These are phyloP conservation scores for Oscheius myriophilus DNA, from an alignment of 2,888 invertebrate species.

Conservation along the genomic window DNA sequence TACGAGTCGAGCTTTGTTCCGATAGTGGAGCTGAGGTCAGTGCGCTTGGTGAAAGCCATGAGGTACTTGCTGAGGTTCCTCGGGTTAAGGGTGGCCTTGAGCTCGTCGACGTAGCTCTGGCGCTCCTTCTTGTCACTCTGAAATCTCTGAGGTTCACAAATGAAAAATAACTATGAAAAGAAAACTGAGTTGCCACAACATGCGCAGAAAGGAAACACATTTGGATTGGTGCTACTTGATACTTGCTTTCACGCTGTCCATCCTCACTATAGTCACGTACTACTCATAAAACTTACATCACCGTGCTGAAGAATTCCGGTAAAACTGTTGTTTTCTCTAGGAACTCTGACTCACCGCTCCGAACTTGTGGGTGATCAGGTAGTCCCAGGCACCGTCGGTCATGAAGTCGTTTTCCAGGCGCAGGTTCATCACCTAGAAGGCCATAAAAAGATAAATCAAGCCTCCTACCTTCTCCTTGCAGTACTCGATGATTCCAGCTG, in stretches of 20 bases:
- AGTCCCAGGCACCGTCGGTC: slow-evolving; percentile 87
- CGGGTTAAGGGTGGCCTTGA: slow-evolving; percentile 67
- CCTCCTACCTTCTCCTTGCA: slow-evolving; percentile 81
- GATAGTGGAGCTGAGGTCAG: slow-evolving; percentile 64
- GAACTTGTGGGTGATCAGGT: slow-evolving; percentile 88
- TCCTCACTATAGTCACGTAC: slow-evolving; percentile 8
- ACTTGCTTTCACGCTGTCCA: too few species aligned
- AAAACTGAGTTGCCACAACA: slow-evolving; percentile 9
- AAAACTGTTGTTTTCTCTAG: not conserved
- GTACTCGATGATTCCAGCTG: slow-evolving; percentile 85
- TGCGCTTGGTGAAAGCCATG: slow-evolving; percentile 64
- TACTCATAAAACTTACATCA: slow-evolving; percentile 25
- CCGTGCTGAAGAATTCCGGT: slow-evolving; percentile 21
- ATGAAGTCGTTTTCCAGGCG: slow-evolving; percentile 81
- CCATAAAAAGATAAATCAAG: not conserved
- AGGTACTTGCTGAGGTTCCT: slow-evolving; percentile 65
- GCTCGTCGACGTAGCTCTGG: slow-evolving; percentile 59
- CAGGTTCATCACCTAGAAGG: slow-evolving; percentile 81
- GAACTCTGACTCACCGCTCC: slow-evolving; percentile 81
- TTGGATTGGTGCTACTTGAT: too few species aligned
- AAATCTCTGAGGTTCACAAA: too few species aligned
- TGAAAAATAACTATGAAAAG: not conserved
- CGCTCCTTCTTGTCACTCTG: slow-evolving; percentile 40
- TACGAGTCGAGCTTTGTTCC: slow-evolving; percentile 69
- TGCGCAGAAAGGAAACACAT: not conserved